Conservation (phyloP, 2,888 invertebrate species). For the Hyposoter dolosus region DNA sequence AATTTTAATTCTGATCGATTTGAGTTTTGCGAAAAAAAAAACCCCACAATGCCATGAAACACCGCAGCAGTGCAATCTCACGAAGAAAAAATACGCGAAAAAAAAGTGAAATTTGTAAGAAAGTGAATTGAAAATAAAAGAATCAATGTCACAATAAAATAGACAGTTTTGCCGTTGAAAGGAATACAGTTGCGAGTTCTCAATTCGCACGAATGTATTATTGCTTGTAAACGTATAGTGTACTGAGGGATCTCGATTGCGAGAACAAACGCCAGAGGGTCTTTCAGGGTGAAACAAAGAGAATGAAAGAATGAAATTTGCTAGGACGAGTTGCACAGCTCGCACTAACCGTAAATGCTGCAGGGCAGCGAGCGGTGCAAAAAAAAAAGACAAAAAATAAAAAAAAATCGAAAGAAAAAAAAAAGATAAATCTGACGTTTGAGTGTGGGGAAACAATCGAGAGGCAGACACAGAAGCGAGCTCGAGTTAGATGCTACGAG, state of each 20-base stretch:
- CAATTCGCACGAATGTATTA: neutral
- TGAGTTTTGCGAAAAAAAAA: too few relatives aligned
- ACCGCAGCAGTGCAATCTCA: neutral
- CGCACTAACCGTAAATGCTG: constrained; percentile 15
- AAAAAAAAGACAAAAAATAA: neutral
- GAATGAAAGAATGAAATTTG: constrained; percentile 48
- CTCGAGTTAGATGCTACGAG: constrained; percentile 5
- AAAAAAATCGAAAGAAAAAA: neutral
- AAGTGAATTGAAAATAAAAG: neutral
- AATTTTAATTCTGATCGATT: too few relatives aligned
- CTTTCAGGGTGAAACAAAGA: constrained; percentile 17
- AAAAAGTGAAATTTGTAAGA: neutral
- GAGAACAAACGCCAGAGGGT: constrained; percentile 5
- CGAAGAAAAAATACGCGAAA: neutral
- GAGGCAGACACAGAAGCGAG: constrained; percentile 9
- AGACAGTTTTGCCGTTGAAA: neutral
- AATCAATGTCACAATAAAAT: neutral
- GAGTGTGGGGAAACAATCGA: constrained; percentile 49
- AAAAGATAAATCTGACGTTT: constrained; percentile 35
- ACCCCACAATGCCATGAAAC: neutral
- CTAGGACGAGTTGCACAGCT: constrained; percentile 8
- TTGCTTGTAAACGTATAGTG: constrained; percentile 1
- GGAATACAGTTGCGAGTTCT: neutral
- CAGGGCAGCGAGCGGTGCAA: constrained; percentile 11
- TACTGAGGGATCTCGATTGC: constrained; percentile 14